These are phyloP conservation scores for Noctuana brunneofusca DNA, from an alignment of 2,888 invertebrate genomes.

Conservation along the genomic window DNA sequence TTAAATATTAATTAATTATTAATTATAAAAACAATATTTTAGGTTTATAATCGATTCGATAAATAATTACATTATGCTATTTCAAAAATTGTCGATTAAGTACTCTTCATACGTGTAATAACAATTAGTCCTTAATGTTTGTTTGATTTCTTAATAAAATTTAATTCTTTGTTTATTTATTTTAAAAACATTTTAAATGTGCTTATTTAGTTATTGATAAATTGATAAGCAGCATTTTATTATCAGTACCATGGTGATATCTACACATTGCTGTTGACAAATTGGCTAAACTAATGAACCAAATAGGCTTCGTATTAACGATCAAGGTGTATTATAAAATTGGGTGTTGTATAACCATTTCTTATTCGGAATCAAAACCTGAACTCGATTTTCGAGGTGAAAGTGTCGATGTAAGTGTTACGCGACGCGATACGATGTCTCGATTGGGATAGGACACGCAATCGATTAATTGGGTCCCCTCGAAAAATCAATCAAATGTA, in stretches of 20 bases:
- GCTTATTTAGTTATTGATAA: background rate
- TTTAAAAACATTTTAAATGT: too few relatives aligned
- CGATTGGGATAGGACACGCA: conserved; percentile 65
- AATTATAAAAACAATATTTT: too few relatives aligned
- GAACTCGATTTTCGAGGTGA: conserved; percentile 68
- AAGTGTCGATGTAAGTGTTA: conserved; percentile 67
- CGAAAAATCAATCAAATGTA: conserved; percentile 17
- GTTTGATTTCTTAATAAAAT: too few relatives aligned
- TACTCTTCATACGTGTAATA: too few relatives aligned
- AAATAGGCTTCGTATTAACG: conserved; percentile 8
- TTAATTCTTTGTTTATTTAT: too few relatives aligned
- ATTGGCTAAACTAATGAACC: conserved; percentile 7
- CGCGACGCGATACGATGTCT: conserved; percentile 46
- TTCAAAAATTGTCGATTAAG: too few relatives aligned
- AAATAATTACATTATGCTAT: too few relatives aligned
- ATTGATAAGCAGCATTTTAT: background rate
- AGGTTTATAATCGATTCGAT: too few relatives aligned
- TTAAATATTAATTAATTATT: too few relatives aligned
- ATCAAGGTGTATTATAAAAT: conserved; percentile 27
- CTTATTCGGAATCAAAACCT: conserved; percentile 53
- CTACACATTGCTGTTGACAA: background rate
- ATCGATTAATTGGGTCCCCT: conserved; percentile 45
- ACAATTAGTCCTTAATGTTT: too few relatives aligned
- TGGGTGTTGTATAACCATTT: conserved; percentile 65
- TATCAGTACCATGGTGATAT: background rate